A percentile compares a stretch with the other conserved stretches of the same genome.
Conservation (phyloP, 2,888 invertebrate species). For the Drosophila affinis region DNA sequence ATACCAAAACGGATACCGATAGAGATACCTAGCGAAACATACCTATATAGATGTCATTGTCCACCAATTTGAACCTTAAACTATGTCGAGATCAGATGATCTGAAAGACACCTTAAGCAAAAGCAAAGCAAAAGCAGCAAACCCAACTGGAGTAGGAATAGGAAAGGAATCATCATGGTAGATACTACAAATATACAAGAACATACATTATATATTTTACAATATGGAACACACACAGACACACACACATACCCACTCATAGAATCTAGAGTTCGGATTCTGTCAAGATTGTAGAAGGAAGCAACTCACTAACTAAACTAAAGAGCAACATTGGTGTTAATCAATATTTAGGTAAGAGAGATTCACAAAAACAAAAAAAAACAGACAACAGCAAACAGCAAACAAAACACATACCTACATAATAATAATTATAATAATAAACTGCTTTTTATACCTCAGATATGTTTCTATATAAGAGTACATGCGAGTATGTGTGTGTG, state of each 20-base stretch:
- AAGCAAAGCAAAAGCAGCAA: not conserved
- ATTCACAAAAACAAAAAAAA: not conserved
- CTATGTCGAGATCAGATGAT: constrained; percentile 31
- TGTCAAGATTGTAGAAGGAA: constrained; percentile 10
- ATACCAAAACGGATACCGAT: constrained; percentile 5
- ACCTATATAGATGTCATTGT: constrained; percentile 22
- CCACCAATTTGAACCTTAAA: constrained; percentile 23
- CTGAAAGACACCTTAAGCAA: not conserved
- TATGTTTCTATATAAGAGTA: constrained; percentile 48
- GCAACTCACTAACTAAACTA: constrained; percentile 34
- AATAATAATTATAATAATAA: constrained; percentile 9
- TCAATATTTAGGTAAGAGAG: constrained; percentile 35
- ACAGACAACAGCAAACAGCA: not conserved
- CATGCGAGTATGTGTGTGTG: constrained; percentile 12
- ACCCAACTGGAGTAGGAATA: not conserved
- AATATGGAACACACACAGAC: constrained; percentile 30
- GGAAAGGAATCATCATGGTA: constrained; percentile 26
- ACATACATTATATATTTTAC: constrained; percentile 27
- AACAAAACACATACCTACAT: not conserved
- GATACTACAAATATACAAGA: constrained; percentile 26
- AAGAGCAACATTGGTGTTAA: constrained; percentile 17
- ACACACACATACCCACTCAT: constrained; percentile 5
- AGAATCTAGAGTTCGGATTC: constrained; percentile 1
- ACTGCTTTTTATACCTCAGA: constrained; percentile 60
- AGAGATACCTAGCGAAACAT: constrained; percentile 10